Evolutionary conservation across 2,797 vertebrate species (phyloP), one percentile per base, ranked within the genome.

Genomic region (Squalus acanthias): DNA sequence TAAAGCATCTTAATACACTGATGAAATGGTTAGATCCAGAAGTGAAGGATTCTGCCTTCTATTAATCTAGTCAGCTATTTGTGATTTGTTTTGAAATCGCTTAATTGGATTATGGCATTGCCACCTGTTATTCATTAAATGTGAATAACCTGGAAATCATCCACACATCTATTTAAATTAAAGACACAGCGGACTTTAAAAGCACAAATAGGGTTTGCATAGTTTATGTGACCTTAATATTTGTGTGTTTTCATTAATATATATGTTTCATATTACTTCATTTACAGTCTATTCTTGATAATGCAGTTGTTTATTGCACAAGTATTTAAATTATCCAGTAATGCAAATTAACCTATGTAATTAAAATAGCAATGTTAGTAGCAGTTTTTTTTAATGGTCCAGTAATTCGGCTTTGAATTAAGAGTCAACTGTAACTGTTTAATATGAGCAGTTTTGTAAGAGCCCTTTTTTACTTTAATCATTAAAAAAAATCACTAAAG

Each of bases 41-140:
- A 95, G 29, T 76, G 76, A 95, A 57, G 15, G 15, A 76, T 76
- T 74, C 46, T 76, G 53, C 24, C 12, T n/a, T 17, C 17, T 29
- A 76, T 95, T 95, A 74, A 95, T 95, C 94, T 53, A 53, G 46
- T 69, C 69, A 95, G 72, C 70, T 95, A 95, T 95, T 95, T 95
- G 94, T n/a, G 29, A 53, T 95, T 53, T 57, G 29, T 76, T 76
- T 95, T 95, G 70, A 95, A 95, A 74, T 74, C 29, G 12, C 69
- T 74, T 60, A 33, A 95, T 72, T 74, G 15, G 29, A 76, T 60
- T 76, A 74, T 74, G 53, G 70, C 29, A 72, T 95, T 76, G 53
- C 94, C 91, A 93, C 72, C 94, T 60, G 94, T 76, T 95, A 60
- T 76, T 22, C 72, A 95, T 2, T 76, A 95, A 76, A 95, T 69